Evolutionary conservation across 2,113 vertebrate genomes (phyloP), one percentile per base, ranked within the genome.

Genomic region (Stegostoma tigrinum): DNA sequence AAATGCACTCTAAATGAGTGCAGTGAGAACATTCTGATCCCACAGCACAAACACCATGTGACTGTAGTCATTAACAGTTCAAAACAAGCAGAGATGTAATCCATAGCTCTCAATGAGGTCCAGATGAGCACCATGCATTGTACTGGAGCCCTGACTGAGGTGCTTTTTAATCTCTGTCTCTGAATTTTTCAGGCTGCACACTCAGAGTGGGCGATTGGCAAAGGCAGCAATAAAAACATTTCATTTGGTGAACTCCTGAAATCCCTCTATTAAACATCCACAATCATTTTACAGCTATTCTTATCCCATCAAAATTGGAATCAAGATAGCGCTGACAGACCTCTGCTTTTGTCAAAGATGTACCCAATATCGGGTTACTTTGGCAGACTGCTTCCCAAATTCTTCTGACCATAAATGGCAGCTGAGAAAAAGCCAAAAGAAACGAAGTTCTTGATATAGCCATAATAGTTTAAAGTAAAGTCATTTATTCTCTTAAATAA

Each of bases 341-440:
- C 89, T 8, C 55, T 17, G 5, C 61, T 66, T 93, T 93, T 34
- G 89, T 93, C 89, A 93, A 93, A 66, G 61, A 3, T 34, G 64
- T 38, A 93, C 34, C 55, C 61, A 66, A 17, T 19, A 66, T 66
- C n/a, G 42, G 61, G 89, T 38, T 93, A 66, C 34, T 64, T 23
- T 91, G 89, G 30, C 89, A n/a, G 89, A 91, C 30, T 61, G 21
- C 7, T 66, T 64, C 89, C 67, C 34, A 66, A n/a, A 93, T 93
- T 93, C 89, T 93, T 38, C 89, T 66, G 89, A 93, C 89, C 89
- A 93, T 93, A 93, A 93, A 93, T 93, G 89, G 89, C 89, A 93
- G 89, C 55, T 38, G 89, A 93, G 89, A 23, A 93, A 66, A 64
- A 12, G 89, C 89, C 89, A 93, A 93, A 93, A 66, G 61, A 93